Conservation (phyloP, 2,888 invertebrate species). For the Alitta virens region DNA sequence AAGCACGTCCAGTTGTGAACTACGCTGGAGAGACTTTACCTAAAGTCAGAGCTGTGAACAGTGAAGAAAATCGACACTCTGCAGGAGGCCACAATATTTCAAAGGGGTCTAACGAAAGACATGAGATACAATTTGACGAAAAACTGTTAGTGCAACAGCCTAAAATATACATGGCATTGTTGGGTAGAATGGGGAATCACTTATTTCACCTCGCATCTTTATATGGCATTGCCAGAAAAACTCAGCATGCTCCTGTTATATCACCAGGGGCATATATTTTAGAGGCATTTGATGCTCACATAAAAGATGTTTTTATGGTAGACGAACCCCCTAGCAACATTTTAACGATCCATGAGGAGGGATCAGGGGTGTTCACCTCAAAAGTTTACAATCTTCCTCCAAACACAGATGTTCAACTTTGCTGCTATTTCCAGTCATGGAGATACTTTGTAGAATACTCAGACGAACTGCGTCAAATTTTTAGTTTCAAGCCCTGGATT, state of each 20-base stretch:
- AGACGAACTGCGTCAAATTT: slow-evolving; percentile 14
- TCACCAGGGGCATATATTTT: neutral
- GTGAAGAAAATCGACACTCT: too few relatives aligned
- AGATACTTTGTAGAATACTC: slow-evolving; percentile 17
- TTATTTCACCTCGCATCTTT: slow-evolving; percentile 22
- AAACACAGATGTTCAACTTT: slow-evolving; percentile 6
- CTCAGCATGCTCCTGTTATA: slow-evolving; percentile 6
- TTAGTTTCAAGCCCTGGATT: slow-evolving; percentile 8
- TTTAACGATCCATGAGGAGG: slow-evolving; percentile 4
- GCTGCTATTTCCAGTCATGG: slow-evolving; percentile 25
- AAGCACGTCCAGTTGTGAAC: too few relatives aligned
- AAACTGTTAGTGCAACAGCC: neutral
- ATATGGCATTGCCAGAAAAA: slow-evolving; percentile 18
- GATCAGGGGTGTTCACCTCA: slow-evolving; percentile 7
- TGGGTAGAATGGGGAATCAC: slow-evolving; percentile 17
- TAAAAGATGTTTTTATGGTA: neutral
- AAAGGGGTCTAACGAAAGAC: too few relatives aligned
- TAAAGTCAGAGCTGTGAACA: too few relatives aligned
- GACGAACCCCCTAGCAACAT: neutral
- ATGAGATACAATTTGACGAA: too few relatives aligned
- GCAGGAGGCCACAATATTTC: too few relatives aligned
- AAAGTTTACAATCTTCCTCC: slow-evolving; percentile 5
- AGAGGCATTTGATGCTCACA: neutral
- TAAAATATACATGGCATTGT: neutral
- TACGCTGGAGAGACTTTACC: too few relatives aligned